A percentile compares a stretch with the other conserved stretches of the same genome.
These are phyloP conservation scores for Chelonus insularis DNA, from an alignment of 1,140 invertebrate species.

Conservation along the genomic window DNA sequence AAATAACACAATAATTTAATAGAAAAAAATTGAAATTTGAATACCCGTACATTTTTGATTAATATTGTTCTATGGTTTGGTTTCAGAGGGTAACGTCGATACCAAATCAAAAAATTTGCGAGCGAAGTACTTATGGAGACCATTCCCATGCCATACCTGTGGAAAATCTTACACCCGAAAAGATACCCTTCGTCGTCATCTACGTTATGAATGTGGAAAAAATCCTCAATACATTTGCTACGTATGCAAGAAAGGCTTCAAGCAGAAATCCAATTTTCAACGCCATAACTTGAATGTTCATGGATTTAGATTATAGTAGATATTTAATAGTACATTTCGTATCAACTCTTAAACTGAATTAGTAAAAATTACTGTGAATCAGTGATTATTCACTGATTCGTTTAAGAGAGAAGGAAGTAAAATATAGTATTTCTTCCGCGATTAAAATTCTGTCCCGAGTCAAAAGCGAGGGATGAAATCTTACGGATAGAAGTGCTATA, in stretches of 20 bases:
- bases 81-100: conserved; percentile 18
- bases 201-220: conserved; percentile 57
- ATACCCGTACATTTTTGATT: background rate
- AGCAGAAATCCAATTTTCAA: conserved; percentile 54
- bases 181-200: conserved; percentile 48
- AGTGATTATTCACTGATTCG: too few relatives aligned
- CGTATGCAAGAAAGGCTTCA: conserved; percentile 50
- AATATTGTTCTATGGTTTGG: conserved; percentile 14
- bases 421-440: too few relatives aligned
- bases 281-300: conserved; percentile 46
- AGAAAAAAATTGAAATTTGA: background rate
- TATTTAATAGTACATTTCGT: too few relatives aligned
- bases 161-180: conserved; percentile 51
- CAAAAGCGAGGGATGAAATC: too few relatives aligned
- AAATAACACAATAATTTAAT: too few relatives aligned
- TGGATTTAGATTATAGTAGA: conserved; percentile 31
- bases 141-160: conserved; percentile 43
- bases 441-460: too few relatives aligned
- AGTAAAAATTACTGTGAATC: too few relatives aligned
- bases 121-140: conserved; percentile 15
- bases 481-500: too few relatives aligned
- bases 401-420: too few relatives aligned
- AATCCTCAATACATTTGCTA: conserved; percentile 54
- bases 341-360: too few relatives aligned
- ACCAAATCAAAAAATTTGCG: conserved; percentile 4